Base-by-base conservation (phyloP, 2,113 vertebrate genomes). In the Amblyopsis rosae region DNA sequence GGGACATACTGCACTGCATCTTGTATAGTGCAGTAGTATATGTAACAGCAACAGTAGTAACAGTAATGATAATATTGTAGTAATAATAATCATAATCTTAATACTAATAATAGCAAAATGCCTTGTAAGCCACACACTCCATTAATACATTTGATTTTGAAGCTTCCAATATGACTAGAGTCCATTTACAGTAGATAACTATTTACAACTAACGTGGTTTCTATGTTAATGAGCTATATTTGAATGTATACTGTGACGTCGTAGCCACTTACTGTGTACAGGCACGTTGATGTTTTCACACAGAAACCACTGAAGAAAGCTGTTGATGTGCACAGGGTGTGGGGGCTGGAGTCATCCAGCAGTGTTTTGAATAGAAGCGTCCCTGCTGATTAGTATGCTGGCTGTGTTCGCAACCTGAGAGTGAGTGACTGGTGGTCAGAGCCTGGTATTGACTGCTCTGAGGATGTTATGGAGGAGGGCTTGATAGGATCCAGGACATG, bases 381-480 rank as follows among this genome's bases (percentile, higher is more conserved):
- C 75, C 13, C 12, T 9, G 61, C 76, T 86, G 67, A 83, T 91
- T 79, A 81, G 86, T 89, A 89, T 88, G 88, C 87, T 66, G 79
- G 67, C 66, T 48, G 72, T 66, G 82, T 83, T 76, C 72, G 85
- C 68, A 86, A 81, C 74, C 76, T 77, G 83, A 86, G 81, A 81
- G 73, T 87, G 88, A 89, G 47, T 91, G 89, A 88, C 81, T 86
- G 85, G 81, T 41, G 75, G 86, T 84, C 81, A 78, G 85, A 86
- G 81, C 75, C 59, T 68, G 62, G 82, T 89, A 91, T 90, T 84
- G 90, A 91, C 88, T 90, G 80, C 82, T 85, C 75, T 78, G 85
- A 82, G 86, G 90, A 89, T 89, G 85, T 87, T 87, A 90, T 86
- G 75, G 87, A 86, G 88, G 87, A 77, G 70, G 70, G 75, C 81